Percentiles rank a stretch among this genome's conserved stretches.
phyloP scores from a whole-genome alignment of 2,888 invertebrate species.

The Entomobrya multifasciata region DNA sequence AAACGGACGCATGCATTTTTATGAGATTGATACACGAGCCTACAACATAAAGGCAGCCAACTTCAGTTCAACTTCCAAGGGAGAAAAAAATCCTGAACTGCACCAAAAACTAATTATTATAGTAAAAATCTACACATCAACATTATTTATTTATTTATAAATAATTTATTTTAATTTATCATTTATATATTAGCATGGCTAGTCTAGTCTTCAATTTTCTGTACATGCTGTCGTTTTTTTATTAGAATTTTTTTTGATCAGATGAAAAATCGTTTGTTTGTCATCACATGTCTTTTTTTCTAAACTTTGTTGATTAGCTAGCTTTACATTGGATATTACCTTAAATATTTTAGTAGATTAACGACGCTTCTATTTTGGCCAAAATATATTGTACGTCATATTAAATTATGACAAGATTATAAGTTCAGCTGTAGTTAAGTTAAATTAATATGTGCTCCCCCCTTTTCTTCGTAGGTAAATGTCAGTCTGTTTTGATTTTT shows the following conservation, averaged over 20 bases:
- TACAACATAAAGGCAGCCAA: constrained; percentile 21
- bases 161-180: constrained; percentile 39
- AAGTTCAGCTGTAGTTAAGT: constrained; percentile 27
- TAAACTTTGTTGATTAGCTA: constrained; percentile 56
- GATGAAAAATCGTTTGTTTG: constrained; percentile 27
- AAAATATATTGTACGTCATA: constrained; percentile 47
- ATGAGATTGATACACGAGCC: constrained; percentile 14
- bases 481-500: background rate
- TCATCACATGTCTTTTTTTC: constrained; percentile 40
- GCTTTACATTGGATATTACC: constrained; percentile 45
- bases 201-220: constrained; percentile 69
- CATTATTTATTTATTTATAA: no score
- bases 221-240: constrained; percentile 50
- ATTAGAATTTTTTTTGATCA: constrained; percentile 18
- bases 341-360: constrained; percentile 23
- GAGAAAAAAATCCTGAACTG: constrained; percentile 65
- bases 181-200: constrained; percentile 61
- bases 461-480: no score
- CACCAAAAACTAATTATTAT: constrained; percentile 67
- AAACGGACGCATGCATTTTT: no score
- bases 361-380: constrained; percentile 61
- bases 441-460: background rate
- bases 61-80: constrained; percentile 57
- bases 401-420: background rate
- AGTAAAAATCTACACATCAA: constrained; percentile 30